Percentiles rank a stretch among this genome's conserved stretches.
phyloP scores from a whole-genome alignment of 2,888 invertebrate species.

The Iphiclides podalirius region DNA sequence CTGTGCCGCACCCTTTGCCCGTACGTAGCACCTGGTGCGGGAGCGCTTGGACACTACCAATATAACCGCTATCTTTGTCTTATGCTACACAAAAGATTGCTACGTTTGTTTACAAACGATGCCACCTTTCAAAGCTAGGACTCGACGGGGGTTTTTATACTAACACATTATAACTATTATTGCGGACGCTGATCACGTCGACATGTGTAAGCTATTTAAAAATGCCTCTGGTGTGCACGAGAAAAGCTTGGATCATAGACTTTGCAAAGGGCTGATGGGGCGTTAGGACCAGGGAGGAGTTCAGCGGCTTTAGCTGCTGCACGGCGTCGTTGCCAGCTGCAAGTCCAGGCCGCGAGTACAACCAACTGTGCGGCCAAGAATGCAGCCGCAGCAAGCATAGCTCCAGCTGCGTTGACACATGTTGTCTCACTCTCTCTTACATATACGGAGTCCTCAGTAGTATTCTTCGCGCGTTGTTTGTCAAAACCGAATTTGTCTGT shows the following conservation, averaged over 20 bases:
- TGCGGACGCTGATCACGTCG: conserved; percentile 72
- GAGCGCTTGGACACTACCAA: conserved; percentile 63
- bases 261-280: conserved; percentile 86
- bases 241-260: conserved; percentile 92
- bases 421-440: conserved; percentile 81
- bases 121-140: conserved; percentile 53
- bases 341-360: conserved; percentile 93
- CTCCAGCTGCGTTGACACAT: conserved; percentile 89
- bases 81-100: conserved; percentile 51
- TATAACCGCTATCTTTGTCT: conserved; percentile 71
- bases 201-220: conserved; percentile 62
- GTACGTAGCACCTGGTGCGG: conserved; percentile 53
- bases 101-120: conserved; percentile 39
- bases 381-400: conserved; percentile 91
- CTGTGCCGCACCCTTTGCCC: conserved; percentile 48
- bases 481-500: conserved; percentile 95
- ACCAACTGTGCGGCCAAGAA: conserved; percentile 93
- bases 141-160: conserved; percentile 71
- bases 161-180: conserved; percentile 73
- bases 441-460: conserved; percentile 86
- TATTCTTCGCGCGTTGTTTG: conserved; percentile 82
- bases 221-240: conserved; percentile 83
- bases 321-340: conserved; percentile 90
- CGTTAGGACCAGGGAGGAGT: conserved; percentile 82
- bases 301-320: conserved; percentile 83